Evolutionary conservation across 2,888 invertebrate species (phyloP), one percentile per base, ranked within the genome.

Genomic region (Acholoe squamosa): DNA sequence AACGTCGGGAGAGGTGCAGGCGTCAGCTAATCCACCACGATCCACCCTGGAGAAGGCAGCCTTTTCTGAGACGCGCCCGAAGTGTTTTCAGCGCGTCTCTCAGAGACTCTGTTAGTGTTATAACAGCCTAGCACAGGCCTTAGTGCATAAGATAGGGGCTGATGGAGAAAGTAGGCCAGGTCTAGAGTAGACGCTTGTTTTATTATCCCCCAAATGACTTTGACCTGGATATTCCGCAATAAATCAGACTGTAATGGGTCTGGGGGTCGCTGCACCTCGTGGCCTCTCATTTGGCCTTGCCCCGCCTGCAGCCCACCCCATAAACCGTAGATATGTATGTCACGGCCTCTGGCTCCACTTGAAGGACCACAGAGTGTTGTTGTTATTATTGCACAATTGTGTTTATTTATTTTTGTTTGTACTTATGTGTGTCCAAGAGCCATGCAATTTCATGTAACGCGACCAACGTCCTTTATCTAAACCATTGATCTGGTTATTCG

Each of bases 161-260:
- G 28, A 0, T 31, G 51, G 34, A 84, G 84, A 28, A 86, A 86
- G 25, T 86, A 86, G 86, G 86, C 33, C 86, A 54, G 25, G 54
- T 86, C 86, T 86, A 86, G 86, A 7, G 52, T 86, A 86, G 86
- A 86, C 56, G 86, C 54, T 54, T 54, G 86, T 86, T 86, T 86
- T 86, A 86, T 86, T 86, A 54, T 54, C 84, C 86, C 86, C 86
- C 56, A 86, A 86, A 86, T 86, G 86, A 86, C 54, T 52, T 52
- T 86, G 86, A 54, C 86, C 86, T 86, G 54, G 86, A 86, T 86
- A 86, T 86, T 86, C 56, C 10, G 86, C 86, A 52, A 86, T 86
- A 86, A 86, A 86, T 86, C 86, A 86, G 84, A 0, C 28, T 12
- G 54, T 86, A 86, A 86, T 86, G 86, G 86, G 52, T 54, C 31